phyloP scores from a whole-genome alignment of 2,113 vertebrate species.

The Cyprinus carpio region DNA sequence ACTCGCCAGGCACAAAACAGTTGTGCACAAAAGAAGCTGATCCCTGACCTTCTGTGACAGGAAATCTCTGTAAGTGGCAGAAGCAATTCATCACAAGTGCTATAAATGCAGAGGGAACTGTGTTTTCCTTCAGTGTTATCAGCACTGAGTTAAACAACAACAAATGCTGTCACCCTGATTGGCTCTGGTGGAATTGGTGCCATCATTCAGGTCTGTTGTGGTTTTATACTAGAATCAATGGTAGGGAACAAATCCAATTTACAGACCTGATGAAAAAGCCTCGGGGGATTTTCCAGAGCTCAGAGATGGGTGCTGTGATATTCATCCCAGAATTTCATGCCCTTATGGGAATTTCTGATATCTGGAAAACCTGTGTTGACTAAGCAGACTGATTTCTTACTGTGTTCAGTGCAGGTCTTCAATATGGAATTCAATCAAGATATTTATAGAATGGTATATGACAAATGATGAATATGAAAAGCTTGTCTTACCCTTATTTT shows the following conservation, averaged over 20 bases:
- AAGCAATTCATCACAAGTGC: conserved; percentile 18
- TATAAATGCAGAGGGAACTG: neutral
- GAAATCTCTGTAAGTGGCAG: conserved; percentile 25
- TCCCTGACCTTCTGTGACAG: conserved; percentile 27
- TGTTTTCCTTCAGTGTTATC: conserved; percentile 22
- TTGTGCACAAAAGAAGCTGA: conserved; percentile 31
- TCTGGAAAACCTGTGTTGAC: neutral
- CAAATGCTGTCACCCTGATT: conserved; percentile 28
- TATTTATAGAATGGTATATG: neutral
- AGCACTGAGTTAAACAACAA: conserved; percentile 1
- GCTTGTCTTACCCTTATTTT: neutral
- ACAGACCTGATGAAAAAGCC: conserved; percentile 4
- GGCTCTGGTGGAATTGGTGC: conserved; percentile 23
- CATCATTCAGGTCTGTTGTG: conserved; percentile 19
- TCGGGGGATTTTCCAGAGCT: conserved; percentile 14
- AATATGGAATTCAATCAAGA: neutral
- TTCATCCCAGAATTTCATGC: conserved; percentile 8
- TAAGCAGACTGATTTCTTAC: neutral
- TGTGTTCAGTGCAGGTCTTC: neutral
- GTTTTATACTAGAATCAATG: conserved; percentile 33
- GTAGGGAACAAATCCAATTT: conserved; percentile 5
- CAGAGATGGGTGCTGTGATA: neutral
- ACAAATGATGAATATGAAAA: neutral
- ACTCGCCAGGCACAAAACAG: neutral
- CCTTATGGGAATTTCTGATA: conserved; percentile 21